These are phyloP conservation scores for Sinotaia quadrata DNA, from an alignment of 2,888 invertebrate genomes.

Conservation along the genomic window DNA sequence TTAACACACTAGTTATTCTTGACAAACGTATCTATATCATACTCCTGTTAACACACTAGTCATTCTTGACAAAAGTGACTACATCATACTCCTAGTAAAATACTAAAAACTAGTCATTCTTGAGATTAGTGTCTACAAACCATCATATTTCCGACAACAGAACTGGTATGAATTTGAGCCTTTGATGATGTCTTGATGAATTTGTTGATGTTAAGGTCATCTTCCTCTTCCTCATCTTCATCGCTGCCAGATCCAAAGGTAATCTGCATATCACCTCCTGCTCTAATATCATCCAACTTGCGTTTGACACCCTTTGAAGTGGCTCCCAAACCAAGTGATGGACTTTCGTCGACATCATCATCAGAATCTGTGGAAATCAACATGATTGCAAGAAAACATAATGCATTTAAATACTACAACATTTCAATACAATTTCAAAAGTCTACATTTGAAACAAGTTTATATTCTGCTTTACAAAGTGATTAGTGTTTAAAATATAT, in stretches of 20 bases:
- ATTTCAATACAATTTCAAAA: not conserved
- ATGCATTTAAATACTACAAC: not conserved
- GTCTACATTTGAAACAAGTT: not conserved
- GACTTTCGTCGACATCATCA: constrained; percentile 34
- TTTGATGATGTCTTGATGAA: constrained; percentile 28
- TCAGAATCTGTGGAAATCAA: constrained; percentile 31
- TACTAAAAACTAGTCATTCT: too few species aligned
- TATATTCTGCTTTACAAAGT: too few species aligned
- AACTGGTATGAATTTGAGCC: constrained; percentile 25
- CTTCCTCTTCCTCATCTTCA: constrained; percentile 23
- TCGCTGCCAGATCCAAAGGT: constrained; percentile 16
- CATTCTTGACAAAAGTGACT: too few species aligned
- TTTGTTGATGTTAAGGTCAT: constrained; percentile 18
- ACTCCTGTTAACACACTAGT: too few species aligned
- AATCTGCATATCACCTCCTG: not conserved
- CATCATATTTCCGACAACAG: constrained; percentile 40
- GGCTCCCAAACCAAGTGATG: constrained; percentile 31
- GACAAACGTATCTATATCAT: too few species aligned
- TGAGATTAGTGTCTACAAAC: too few species aligned
- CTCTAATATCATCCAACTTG: not conserved
- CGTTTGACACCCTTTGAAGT: constrained; percentile 10
- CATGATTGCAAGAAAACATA: not conserved
- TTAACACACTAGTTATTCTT: too few species aligned
- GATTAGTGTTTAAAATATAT: too few species aligned
- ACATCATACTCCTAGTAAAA: too few species aligned